These are phyloP conservation scores for Phalacrocorax brasilianus DNA, from an alignment of 2,113 vertebrate genomes.

Conservation along the genomic window DNA sequence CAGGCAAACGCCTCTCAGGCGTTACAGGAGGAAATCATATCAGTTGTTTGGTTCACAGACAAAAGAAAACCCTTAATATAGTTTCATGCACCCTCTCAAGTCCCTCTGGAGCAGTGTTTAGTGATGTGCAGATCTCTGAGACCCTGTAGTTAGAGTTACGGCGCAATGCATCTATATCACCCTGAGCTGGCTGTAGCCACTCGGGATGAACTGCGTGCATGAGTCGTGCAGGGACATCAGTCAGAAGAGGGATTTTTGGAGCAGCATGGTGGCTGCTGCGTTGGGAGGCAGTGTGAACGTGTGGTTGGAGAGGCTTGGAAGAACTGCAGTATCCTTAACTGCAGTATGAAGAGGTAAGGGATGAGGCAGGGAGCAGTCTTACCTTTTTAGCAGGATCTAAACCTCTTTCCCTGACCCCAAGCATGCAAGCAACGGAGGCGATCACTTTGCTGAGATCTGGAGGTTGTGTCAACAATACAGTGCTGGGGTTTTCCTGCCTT, in stretches of 20 bases:
- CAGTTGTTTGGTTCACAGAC: not conserved
- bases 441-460: not conserved
- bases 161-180: rapidly evolving
- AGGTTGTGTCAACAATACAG: not conserved
- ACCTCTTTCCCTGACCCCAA: not conserved
- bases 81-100: not conserved
- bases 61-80: not conserved
- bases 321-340: not conserved
- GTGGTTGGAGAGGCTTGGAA: not conserved
- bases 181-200: not conserved
- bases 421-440: not conserved
- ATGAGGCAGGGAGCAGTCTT: not conserved
- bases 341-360: not conserved
- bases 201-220: rapidly evolving
- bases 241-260: not conserved
- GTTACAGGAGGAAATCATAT: not conserved
- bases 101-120: not conserved
- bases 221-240: not conserved
- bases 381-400: not conserved
- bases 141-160: not conserved
- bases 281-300: not conserved
- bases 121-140: not conserved
- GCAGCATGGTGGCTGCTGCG: not conserved
- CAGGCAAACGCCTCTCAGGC: not conserved
- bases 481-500: not conserved